These are phyloP conservation scores for Listronotus oregonensis DNA, from an alignment of 1,140 invertebrate species.

Conservation along the genomic window DNA sequence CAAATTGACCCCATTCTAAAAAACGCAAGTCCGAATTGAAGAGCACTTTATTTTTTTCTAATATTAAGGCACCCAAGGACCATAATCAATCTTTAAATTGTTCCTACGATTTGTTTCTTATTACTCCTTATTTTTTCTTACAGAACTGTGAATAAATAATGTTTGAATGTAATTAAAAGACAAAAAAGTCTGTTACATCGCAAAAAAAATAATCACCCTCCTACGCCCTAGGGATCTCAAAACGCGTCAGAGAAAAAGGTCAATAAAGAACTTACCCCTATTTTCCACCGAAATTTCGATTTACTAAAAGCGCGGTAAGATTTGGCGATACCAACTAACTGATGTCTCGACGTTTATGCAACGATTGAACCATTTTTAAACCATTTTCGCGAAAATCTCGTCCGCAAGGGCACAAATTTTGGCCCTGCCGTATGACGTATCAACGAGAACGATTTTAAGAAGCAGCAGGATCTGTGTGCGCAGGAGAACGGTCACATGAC, in stretches of 20 bases:
- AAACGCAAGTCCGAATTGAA: no score
- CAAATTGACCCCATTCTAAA: no score
- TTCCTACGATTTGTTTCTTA: no score
- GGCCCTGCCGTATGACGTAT: conserved; percentile 6
- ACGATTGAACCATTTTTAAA: conserved; percentile 12
- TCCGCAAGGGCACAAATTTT: conserved; percentile 10
- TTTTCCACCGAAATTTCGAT: neutral
- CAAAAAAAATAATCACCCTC: neutral
- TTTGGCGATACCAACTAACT: neutral
- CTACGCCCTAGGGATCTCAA: conserved; percentile 4
- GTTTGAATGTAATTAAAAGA: no score
- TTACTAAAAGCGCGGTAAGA: no score
- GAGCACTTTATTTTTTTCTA: no score
- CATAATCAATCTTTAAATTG: no score
- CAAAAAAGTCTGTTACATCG: neutral
- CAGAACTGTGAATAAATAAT: no score
- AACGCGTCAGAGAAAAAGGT: conserved; percentile 6
- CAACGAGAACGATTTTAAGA: conserved; percentile 11
- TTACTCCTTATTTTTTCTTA: no score
- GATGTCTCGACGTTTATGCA: neutral
- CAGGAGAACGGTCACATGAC: conserved; percentile 16
- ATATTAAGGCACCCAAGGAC: no score
- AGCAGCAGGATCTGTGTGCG: conserved; percentile 13
- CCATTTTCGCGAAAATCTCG: conserved; percentile 16
- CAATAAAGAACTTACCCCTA: conserved; percentile 20